Evolutionary conservation across 2,113 vertebrate species (phyloP).

Genomic region (Oreochromis tanganicae): DNA sequence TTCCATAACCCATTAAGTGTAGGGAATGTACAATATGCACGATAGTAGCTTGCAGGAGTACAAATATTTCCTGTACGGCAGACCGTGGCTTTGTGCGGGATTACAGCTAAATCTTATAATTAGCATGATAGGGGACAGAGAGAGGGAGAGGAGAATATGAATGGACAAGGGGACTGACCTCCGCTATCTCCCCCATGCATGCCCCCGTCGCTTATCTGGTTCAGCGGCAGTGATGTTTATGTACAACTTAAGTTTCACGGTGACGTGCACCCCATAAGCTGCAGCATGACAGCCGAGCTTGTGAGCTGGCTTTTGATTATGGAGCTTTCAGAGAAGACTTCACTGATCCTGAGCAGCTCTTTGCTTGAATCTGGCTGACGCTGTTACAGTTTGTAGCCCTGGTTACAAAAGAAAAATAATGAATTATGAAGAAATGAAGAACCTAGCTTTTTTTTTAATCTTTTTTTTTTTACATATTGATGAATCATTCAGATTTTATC

Average conservation of each 20-base stretch:
- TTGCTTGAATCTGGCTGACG: neutral
- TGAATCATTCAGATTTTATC: neutral
- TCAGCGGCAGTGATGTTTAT: slow-evolving; percentile 61
- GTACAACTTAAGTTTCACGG: slow-evolving; percentile 53
- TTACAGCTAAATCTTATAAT: slow-evolving; percentile 72
- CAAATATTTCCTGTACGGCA: slow-evolving; percentile 46
- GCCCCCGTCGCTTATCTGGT: slow-evolving; percentile 59
- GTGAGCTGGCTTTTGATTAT: slow-evolving; percentile 61
- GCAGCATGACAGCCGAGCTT: slow-evolving; percentile 62
- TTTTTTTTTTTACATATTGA: neutral
- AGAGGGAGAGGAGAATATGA: slow-evolving; percentile 49
- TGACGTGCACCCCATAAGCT: slow-evolving; percentile 49
- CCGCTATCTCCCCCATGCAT: slow-evolving; percentile 46
- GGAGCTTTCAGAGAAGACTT: slow-evolving; percentile 19
- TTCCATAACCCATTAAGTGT: slow-evolving; percentile 27
- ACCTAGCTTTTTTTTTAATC: neutral
- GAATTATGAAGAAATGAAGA: neutral
- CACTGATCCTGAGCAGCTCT: slow-evolving; percentile 14
- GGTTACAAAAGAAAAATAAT: neutral
- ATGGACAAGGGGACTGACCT: slow-evolving; percentile 64
- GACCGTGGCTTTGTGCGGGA: slow-evolving; percentile 59
- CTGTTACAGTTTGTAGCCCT: slow-evolving; percentile 1
- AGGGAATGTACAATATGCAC: slow-evolving; percentile 18
- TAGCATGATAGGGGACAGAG: slow-evolving; percentile 58
- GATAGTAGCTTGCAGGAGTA: slow-evolving; percentile 9